Evolutionary conservation across 2,797 vertebrate genomes (phyloP).

Genomic region (Linurgus olivaceus): DNA sequence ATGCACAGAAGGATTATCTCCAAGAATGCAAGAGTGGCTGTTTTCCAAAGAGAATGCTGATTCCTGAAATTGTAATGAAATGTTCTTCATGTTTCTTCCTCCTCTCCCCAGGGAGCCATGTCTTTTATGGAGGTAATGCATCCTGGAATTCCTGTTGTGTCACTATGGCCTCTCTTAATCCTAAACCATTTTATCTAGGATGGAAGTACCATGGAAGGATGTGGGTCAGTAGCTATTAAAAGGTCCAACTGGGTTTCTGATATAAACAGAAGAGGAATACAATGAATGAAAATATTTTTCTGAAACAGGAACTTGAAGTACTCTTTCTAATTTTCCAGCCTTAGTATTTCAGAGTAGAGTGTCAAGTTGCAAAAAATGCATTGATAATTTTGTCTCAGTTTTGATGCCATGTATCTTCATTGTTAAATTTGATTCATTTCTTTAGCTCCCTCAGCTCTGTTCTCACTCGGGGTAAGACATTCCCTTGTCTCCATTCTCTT

Average conservation of each 20-base stretch:
- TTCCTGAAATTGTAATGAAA: not conserved
- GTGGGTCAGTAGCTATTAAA: not conserved
- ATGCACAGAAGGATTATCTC: not conserved
- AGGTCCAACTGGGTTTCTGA: not conserved
- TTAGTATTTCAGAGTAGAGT: not conserved
- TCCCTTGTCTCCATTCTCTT: not conserved
- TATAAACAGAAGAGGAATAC: not conserved
- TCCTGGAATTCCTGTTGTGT: not conserved
- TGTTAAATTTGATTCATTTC: not conserved
- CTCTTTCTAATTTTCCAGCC: not conserved
- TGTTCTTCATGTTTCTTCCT: not conserved
- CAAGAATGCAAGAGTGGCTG: not conserved
- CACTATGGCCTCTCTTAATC: not conserved
- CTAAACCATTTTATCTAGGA: not conserved
- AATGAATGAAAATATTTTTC: not conserved
- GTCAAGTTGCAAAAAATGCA: fast-evolving
- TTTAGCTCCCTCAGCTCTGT: not conserved
- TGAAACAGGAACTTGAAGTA: not conserved
- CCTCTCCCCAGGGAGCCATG: not conserved
- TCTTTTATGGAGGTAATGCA: not conserved
- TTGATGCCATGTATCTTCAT: not conserved
- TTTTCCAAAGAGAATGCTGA: not conserved
- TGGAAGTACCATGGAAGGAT: not conserved
- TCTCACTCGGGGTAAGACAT: not conserved
- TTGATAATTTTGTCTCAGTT: not conserved